phyloP scores from a whole-genome alignment of 2,888 invertebrate species.

The Noctuana brunneofusca region DNA sequence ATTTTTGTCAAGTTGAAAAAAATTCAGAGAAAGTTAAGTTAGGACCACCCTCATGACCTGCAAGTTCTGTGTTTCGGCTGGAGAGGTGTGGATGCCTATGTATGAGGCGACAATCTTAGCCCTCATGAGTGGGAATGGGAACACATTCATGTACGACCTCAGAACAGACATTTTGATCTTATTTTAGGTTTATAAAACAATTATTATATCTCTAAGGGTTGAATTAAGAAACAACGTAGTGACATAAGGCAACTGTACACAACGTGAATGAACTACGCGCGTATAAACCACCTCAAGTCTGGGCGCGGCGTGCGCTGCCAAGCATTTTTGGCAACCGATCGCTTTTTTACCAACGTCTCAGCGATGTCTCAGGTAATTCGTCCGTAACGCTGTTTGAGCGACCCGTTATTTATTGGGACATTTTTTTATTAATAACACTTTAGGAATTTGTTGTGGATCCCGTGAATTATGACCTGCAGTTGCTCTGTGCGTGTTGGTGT shows the following conservation, averaged over 20 bases:
- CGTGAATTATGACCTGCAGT: conserved; percentile 31
- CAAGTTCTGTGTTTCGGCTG: too few species aligned
- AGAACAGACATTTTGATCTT: too few species aligned
- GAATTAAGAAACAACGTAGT: background rate
- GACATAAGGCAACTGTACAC: conserved; percentile 40
- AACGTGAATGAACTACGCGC: conserved; percentile 43
- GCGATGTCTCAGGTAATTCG: conserved; percentile 63
- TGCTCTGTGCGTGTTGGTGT: background rate
- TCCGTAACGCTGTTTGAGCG: conserved; percentile 46
- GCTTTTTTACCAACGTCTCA: conserved; percentile 2
- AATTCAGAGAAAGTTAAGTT: too few species aligned
- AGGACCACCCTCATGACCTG: too few species aligned
- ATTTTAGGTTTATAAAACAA: too few species aligned
- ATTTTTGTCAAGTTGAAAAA: too few species aligned
- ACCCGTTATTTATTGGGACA: conserved; percentile 40
- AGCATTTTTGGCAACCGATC: conserved; percentile 51
- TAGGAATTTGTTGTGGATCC: conserved; percentile 46
- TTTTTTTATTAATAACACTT: conserved; percentile 43
- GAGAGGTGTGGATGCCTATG: too few species aligned
- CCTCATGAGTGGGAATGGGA: too few species aligned
- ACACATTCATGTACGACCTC: too few species aligned
- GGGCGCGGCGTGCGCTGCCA: conserved; percentile 45
- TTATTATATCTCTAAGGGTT: background rate
- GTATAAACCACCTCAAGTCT: conserved; percentile 53
- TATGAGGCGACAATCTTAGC: too few species aligned